Evolutionary conservation across 2,888 invertebrate genomes (phyloP), one percentile per base, ranked within the genome.

Genomic region (Scaptomyza parva): DNA sequence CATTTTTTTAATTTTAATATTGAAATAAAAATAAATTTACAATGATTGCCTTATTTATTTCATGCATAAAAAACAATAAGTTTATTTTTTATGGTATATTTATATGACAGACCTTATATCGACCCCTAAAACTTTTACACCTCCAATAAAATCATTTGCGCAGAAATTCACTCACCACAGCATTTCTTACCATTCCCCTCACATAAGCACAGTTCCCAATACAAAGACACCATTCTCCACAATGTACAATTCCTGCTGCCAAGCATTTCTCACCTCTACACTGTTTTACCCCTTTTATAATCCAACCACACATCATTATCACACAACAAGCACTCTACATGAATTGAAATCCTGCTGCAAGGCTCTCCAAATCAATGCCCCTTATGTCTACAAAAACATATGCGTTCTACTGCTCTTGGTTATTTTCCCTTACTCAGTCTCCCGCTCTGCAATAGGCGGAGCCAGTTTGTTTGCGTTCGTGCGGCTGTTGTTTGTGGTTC

Each of bases 391-490:
- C 53, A 59, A 26, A 26, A 7, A 8, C 35, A 8, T 1, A 33
- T 26, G 20, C 39, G 18, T 14, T 30, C 1, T 6, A 30, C 39
- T 18, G 8, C 47, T 26, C 44, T 45, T 14, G 7, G 33, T 18
- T 35, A 30, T 14, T 4, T 26, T 40, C 17, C 5, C 48, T 57
- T 63, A 52, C 63, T 41, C 40, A 54, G 50, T 70, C 65, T 70
- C 50, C 65, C 44, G 73, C 44, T 53, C 52, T 55, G 55, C 44
- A 73, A 77, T 76, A 77, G 76, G 76, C 78, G 76, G 76, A 76
- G 76, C 78, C 59, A 69, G 50, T 67, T 62, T 55, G 55, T 24
- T 51, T 26, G 64, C 40, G 6, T 52, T 74, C 76, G 70, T 60
- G 51, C 17, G 30, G 3, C 26, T 3, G 57, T 59, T 55, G 50